phyloP scores from a whole-genome alignment of 2,888 invertebrate genomes.

The Caenorhabditis auriculariae region DNA sequence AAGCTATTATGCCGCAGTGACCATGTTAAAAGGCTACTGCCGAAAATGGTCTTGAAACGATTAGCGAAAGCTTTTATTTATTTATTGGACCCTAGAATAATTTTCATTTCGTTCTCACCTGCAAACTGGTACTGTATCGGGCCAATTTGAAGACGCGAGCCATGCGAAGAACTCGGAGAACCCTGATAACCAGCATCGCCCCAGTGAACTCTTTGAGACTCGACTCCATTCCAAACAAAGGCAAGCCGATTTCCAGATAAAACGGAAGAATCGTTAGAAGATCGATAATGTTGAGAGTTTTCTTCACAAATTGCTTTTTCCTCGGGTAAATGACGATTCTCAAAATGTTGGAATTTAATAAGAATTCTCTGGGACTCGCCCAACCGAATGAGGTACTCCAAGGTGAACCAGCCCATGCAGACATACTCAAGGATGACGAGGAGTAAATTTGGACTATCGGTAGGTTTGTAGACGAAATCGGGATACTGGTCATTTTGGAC shows the following conservation, averaged over 20 bases:
- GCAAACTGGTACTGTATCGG: slow-evolving; percentile 58
- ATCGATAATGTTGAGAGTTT: slow-evolving; percentile 60
- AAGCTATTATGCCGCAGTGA: too few relatives aligned
- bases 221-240: slow-evolving; percentile 51
- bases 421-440: slow-evolving; percentile 56
- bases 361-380: background rate
- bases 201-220: slow-evolving; percentile 58
- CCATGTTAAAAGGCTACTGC: too few relatives aligned
- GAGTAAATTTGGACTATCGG: slow-evolving; percentile 48
- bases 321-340: slow-evolving; percentile 54
- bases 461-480: slow-evolving; percentile 44
- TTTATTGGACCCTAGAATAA: background rate
- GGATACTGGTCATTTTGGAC: slow-evolving; percentile 16
- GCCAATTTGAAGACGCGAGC: slow-evolving; percentile 62
- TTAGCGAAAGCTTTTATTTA: too few relatives aligned
- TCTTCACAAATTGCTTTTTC: slow-evolving; percentile 45
- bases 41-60: too few relatives aligned
- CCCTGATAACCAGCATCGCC: slow-evolving; percentile 61
- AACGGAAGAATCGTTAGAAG: slow-evolving; percentile 61
- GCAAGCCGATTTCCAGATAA: slow-evolving; percentile 56
- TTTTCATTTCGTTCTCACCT: slow-evolving; percentile 42
- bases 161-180: slow-evolving; percentile 60
- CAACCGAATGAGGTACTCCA: slow-evolving; percentile 55
- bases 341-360: too few relatives aligned
- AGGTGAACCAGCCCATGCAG: slow-evolving; percentile 62